Evolutionary conservation across 2,113 vertebrate genomes (phyloP), one percentile per base, ranked within the genome.

Genomic region (Antidorcas marsupialis): DNA sequence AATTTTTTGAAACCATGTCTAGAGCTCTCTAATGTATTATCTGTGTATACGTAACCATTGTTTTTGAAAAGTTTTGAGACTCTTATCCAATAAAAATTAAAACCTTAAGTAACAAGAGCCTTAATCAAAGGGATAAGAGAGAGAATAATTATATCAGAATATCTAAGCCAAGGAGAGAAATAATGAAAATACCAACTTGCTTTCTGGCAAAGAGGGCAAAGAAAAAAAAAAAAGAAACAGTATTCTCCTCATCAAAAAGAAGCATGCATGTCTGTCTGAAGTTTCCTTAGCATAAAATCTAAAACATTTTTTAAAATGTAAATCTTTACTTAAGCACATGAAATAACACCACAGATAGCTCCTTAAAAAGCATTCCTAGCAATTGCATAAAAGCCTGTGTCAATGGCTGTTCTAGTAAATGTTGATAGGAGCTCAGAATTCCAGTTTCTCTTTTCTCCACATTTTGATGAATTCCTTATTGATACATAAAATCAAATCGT

Each of bases 261-360:
- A 87, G 33, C 55, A 33, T 83, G 30, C 10, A 60, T 78, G 23
- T 78, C 39, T 90, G 19, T 76, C 59, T 76, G 19, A 86, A 87
- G 27, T 88, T 86, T 89, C 62, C 39, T 96, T 79, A 94, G 59
- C 30, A 81, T 89, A 92, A 96, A 91, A 55, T 85, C n/a, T 95
- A 86, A 88, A 92, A 78, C 27, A 59, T 81, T 64, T 50, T 52
- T 19, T 17, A 5, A 83, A 83, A 21, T 30, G 57, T 92, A 50
- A 87, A 89, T 87, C 59, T 97, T 47, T 67, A 57, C 17, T 82
- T 81, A 85, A 87, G 25, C 47, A 5, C 11, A 88, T 21, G 15
- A 14, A 96, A 30, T 95, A 47, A 33, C 16, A 90, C 53, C 36
- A 78, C 28, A 53, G 74, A 45, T 25, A 50, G 4, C 25, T 57